These are phyloP conservation scores for Desoria tigrina DNA, from an alignment of 2,888 invertebrate genomes.

Conservation along the genomic window DNA sequence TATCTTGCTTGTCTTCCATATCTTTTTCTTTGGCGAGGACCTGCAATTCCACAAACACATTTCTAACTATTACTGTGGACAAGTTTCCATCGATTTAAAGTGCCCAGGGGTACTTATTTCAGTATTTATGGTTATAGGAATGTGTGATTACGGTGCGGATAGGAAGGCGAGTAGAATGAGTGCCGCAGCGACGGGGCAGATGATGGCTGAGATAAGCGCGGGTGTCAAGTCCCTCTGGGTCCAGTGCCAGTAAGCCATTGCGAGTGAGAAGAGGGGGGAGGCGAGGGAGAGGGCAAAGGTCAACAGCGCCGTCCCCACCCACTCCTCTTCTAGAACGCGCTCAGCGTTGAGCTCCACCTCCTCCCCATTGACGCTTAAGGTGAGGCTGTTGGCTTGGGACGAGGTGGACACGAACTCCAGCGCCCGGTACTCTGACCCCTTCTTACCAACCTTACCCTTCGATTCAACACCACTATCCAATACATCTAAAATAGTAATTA, in stretches of 20 bases:
- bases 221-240: slow-evolving; percentile 21
- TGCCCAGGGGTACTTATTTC: too few species aligned
- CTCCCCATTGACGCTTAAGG: slow-evolving; percentile 23
- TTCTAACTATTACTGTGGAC: neutral
- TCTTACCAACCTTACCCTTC: slow-evolving; percentile 19
- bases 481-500: too few species aligned
- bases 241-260: slow-evolving; percentile 40
- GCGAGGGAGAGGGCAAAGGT: slow-evolving; percentile 36
- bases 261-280: slow-evolving; percentile 39
- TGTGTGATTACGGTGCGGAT: neutral
- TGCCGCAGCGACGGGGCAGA: neutral
- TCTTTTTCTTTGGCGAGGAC: slow-evolving; percentile 35
- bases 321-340: slow-evolving; percentile 36
- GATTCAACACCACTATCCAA: too few species aligned
- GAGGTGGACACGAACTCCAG: slow-evolving; percentile 30
- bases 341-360: slow-evolving; percentile 25
- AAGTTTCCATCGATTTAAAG: too few species aligned
- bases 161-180: neutral
- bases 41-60: slow-evolving; percentile 25
- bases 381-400: slow-evolving; percentile 29
- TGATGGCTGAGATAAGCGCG: neutral
- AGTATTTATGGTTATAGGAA: too few species aligned
- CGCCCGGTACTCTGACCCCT: slow-evolving; percentile 32
- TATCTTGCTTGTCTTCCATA: slow-evolving; percentile 44
- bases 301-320: slow-evolving; percentile 33